Base-by-base conservation (phyloP, 2,113 vertebrate species). In the Ochotona curzoniae region DNA sequence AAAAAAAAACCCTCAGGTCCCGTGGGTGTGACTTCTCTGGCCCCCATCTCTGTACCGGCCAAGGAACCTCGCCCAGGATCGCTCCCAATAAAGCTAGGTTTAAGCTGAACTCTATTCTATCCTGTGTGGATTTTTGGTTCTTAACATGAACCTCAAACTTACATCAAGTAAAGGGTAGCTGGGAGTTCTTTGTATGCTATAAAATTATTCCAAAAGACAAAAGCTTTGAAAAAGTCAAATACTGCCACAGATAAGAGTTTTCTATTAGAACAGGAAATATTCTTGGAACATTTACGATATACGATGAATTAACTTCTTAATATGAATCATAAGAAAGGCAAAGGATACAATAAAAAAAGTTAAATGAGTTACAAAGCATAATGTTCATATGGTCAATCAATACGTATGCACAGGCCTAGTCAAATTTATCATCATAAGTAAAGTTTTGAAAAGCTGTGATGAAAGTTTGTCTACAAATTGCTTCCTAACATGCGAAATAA, bases 401-500 rank as follows among this genome's bases (percentile, higher is more conserved):
- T 2, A 4, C 63, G 20, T 63, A 20, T 26, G 8, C 73, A 2
- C 47, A 11, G 57, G 60, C 35, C 30, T 44, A 61, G 35, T 70
- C 28, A 87, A 94, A 83, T 47, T 73, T 17, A 74, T 44, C 80
- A 51, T 90, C 44, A 32, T 80, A 66, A 88, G 78, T 49, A 91
- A 80, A 87, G 26, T 85, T 85, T 91, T 84, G 38, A 80, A 71
- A 70, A 87, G 20, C 4, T 54, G 7, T 47, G 32, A 57, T 70
- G 83, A 63, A 79, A 38, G 25, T 76, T 93, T 89, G 44, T 35
- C 23, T 74, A 73, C 63, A 15, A 51, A 79, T 28, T 63, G 26
- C n/a, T 57, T 84, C 21, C 66, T 76, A 30, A 30, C 63, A 79
- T 64, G 78, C 23, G 35, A 44, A 61, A 80, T 1, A 26, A 18